These are phyloP conservation scores for Littorina saxatilis DNA, from an alignment of 1,140 invertebrate genomes.

Conservation along the genomic window DNA sequence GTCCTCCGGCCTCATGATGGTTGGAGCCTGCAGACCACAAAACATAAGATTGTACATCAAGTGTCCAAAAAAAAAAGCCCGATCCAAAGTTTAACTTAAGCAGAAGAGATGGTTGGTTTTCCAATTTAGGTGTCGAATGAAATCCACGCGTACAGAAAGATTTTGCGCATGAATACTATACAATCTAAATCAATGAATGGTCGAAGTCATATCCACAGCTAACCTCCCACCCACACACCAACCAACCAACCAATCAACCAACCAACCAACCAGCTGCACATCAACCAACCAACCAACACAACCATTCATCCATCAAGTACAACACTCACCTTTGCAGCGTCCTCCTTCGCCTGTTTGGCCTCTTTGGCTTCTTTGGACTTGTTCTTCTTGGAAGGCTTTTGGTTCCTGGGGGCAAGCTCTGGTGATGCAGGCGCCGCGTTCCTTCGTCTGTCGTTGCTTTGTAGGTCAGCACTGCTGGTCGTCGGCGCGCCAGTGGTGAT, in stretches of 20 bases:
- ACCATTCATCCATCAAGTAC: neutral
- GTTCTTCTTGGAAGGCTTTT: conserved; percentile 21
- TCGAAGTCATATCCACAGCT: neutral
- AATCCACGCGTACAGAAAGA: too few species aligned
- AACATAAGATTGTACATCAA: too few species aligned
- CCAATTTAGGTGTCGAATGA: too few species aligned
- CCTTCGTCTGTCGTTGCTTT: conserved; percentile 25
- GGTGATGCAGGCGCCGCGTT: conserved; percentile 19
- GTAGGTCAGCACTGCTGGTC: conserved; percentile 20
- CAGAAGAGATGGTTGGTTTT: too few species aligned
- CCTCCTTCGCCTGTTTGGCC: neutral
- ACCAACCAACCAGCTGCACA: too few species aligned
- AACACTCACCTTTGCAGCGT: conserved; percentile 18
- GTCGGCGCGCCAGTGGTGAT: conserved; percentile 12
- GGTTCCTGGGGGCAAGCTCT: conserved; percentile 15
- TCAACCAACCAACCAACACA: neutral
- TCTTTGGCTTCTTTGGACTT: neutral
- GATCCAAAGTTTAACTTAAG: too few species aligned
- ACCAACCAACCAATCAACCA: too few species aligned
- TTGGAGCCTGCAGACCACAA: conserved; percentile 14
- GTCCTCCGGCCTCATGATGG: conserved; percentile 30
- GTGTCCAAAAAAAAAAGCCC: too few species aligned
- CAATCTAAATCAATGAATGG: too few species aligned
- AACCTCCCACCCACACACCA: neutral
- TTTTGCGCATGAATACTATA: too few species aligned